These are phyloP conservation scores for Mythimna albipuncta DNA, from an alignment of 2,888 invertebrate genomes.

Conservation along the genomic window DNA sequence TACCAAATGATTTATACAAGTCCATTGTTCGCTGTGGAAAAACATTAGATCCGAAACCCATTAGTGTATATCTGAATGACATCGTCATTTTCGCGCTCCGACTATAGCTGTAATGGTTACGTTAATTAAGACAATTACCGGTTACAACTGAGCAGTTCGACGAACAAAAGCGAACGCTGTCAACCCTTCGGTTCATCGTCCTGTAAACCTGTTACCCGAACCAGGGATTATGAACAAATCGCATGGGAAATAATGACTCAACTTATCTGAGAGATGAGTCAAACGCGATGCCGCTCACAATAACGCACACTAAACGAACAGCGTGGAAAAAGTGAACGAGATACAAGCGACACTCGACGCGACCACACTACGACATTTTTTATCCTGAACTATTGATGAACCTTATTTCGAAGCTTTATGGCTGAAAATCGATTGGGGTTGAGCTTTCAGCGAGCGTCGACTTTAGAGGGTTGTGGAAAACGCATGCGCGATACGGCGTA, in stretches of 20 bases:
- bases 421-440: conserved; percentile 53
- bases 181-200: conserved; percentile 1
- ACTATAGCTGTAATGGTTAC: background rate
- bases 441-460: conserved; percentile 40
- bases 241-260: conserved; percentile 38
- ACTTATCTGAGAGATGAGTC: conserved; percentile 51
- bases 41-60: conserved; percentile 32
- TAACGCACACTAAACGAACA: conserved; percentile 62
- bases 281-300: conserved; percentile 36
- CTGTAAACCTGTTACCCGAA: conserved; percentile 26
- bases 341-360: conserved; percentile 45
- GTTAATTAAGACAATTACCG: background rate
- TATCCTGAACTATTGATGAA: conserved; percentile 13
- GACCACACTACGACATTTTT: conserved; percentile 50
- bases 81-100: conserved; percentile 1
- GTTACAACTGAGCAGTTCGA: background rate
- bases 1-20: conserved; percentile 37
- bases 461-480: conserved; percentile 74
- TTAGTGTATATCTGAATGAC: conserved; percentile 30
- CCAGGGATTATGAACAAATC: conserved; percentile 31
- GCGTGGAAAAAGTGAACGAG: conserved; percentile 59
- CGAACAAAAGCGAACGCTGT: background rate
- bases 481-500: conserved; percentile 84
- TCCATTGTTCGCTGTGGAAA: conserved; percentile 23
- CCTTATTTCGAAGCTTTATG: conserved; percentile 60